Conservation (phyloP, 2,888 invertebrate genomes). For the Thecophora atra region DNA sequence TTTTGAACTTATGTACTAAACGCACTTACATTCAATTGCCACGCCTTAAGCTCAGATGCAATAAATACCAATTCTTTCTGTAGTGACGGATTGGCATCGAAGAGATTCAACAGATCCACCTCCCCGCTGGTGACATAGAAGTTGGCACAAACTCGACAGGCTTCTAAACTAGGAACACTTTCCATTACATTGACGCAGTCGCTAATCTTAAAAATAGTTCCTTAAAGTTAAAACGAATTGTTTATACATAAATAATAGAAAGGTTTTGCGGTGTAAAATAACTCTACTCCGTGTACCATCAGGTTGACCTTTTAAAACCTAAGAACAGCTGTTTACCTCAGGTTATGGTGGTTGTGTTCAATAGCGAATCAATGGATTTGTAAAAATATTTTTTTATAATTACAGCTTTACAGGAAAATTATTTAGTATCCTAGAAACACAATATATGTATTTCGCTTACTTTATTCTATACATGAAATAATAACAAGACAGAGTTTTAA, state of each 20-base stretch:
- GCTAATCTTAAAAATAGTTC: background rate
- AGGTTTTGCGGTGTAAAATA: background rate
- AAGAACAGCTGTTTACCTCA: no score
- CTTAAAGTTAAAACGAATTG: background rate
- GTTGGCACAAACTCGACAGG: slow-evolving; percentile 48
- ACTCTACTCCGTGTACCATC: background rate
- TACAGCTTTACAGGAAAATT: no score
- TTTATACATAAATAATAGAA: background rate
- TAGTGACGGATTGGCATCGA: slow-evolving; percentile 13
- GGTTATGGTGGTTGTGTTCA: no score
- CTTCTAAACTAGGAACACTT: slow-evolving; percentile 44
- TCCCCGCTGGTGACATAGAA: slow-evolving; percentile 42
- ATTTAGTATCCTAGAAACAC: no score
- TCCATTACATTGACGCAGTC: slow-evolving; percentile 47
- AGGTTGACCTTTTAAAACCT: background rate
- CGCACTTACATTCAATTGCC: slow-evolving; percentile 43
- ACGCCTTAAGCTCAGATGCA: slow-evolving; percentile 41
- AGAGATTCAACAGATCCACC: slow-evolving; percentile 24
- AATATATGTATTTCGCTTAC: no score
- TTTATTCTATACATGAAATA: no score
- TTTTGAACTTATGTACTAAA: slow-evolving; percentile 61
- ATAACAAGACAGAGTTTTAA: no score
- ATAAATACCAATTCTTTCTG: slow-evolving; percentile 44
- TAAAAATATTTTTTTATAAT: no score
- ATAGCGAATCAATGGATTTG: no score